Evolutionary conservation across 2,797 vertebrate genomes (phyloP).

Genomic region (Hydrolagus colliei): DNA sequence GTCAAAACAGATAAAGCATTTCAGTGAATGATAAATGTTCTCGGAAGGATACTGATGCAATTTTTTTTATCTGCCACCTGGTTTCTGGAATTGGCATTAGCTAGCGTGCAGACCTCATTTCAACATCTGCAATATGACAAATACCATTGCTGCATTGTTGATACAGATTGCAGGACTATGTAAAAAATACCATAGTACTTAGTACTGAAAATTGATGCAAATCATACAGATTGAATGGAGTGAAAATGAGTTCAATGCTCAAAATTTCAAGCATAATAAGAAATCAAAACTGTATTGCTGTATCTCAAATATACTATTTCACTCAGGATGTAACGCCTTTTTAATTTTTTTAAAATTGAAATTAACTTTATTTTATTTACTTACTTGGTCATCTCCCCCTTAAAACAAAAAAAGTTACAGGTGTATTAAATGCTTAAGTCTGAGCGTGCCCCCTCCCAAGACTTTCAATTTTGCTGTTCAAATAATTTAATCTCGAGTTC

Average conservation of each 20-base stretch:
- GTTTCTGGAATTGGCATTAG: constrained; percentile 2
- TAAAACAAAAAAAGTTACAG: no score
- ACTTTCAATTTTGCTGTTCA: no score
- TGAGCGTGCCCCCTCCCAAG: no score
- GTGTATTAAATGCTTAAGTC: no score
- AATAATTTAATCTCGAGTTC: no score
- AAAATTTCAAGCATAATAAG: not conserved
- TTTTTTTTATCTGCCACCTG: not conserved
- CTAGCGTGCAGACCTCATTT: constrained; percentile 45
- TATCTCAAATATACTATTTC: not conserved
- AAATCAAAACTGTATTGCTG: not conserved
- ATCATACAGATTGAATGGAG: not conserved
- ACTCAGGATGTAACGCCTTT: no score
- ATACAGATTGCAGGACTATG: not conserved
- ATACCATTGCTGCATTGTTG: constrained; percentile 36
- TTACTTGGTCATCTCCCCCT: no score
- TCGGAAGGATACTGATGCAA: constrained; percentile 14
- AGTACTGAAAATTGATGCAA: constrained; percentile 7
- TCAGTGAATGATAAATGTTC: constrained; percentile 39
- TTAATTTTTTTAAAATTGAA: no score
- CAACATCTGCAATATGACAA: constrained; percentile 45
- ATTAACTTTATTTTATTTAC: no score
- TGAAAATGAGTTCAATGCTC: not conserved
- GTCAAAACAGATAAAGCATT: constrained; percentile 52
- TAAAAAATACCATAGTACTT: not conserved